Evolutionary conservation across 2,113 vertebrate species (phyloP).

Genomic region (Oryzias javanicus): DNA sequence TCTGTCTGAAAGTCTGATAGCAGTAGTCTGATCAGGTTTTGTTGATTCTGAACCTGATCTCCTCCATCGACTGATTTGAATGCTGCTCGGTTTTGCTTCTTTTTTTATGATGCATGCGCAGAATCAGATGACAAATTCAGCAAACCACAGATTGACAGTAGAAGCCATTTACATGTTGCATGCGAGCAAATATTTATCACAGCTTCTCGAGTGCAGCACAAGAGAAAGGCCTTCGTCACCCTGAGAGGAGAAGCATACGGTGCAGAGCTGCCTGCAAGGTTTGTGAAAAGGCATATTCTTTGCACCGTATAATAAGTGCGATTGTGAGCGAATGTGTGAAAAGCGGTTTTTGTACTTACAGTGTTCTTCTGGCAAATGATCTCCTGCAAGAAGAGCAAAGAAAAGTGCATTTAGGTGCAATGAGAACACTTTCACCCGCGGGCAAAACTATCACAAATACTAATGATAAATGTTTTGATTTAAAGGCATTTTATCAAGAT

Average conservation of each 20-base stretch:
- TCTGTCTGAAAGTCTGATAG: too few relatives aligned
- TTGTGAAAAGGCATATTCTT: conserved; percentile 45
- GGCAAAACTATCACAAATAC: conserved; percentile 1
- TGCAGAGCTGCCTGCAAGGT: background rate
- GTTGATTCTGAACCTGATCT: conserved; percentile 27
- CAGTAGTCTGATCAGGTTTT: too few relatives aligned
- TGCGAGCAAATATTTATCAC: conserved; percentile 20
- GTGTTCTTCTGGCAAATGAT: conserved; percentile 98
- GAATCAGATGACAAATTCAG: background rate
- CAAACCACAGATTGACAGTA: conserved; percentile 1
- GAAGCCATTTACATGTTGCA: conserved; percentile 8
- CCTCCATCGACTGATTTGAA: conserved; percentile 50
- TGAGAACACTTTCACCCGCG: conserved; percentile 4
- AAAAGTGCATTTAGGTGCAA: conserved; percentile 27
- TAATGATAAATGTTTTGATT: background rate
- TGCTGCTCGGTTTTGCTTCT: conserved; percentile 36
- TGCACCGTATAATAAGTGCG: conserved; percentile 42
- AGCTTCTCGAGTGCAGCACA: conserved; percentile 10
- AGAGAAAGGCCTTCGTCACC: conserved; percentile 10
- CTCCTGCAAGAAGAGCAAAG: conserved; percentile 80
- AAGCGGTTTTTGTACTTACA: conserved; percentile 82
- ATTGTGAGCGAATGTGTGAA: conserved; percentile 51
- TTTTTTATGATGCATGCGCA: too few relatives aligned
- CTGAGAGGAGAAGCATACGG: conserved; percentile 29
- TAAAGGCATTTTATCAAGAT: too few relatives aligned